phyloP scores from a whole-genome alignment of 2,888 invertebrate species.

The Blera fallax region DNA sequence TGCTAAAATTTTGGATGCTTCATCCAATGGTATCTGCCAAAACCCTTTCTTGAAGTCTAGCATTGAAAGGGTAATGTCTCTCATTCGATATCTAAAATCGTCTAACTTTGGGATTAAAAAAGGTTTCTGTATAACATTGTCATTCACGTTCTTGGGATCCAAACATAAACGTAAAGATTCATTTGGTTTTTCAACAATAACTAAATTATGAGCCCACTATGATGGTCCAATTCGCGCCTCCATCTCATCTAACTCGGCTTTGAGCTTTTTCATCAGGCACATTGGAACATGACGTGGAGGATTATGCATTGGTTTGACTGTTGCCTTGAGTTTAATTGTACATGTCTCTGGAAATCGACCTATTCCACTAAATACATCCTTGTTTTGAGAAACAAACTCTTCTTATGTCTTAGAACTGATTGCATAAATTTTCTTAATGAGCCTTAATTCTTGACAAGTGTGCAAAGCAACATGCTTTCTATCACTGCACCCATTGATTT shows the following conservation, averaged over 20 bases:
- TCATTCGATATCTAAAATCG: background rate
- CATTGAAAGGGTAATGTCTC: slow-evolving; percentile 18
- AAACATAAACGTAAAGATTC: slow-evolving; percentile 1
- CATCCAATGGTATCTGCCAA: no score
- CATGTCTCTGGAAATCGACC: slow-evolving; percentile 35
- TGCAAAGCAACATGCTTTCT: background rate
- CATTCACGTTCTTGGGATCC: slow-evolving; percentile 30
- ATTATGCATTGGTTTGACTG: background rate
- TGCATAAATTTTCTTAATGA: no score
- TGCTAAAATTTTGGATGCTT: background rate
- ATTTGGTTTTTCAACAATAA: slow-evolving; percentile 40
- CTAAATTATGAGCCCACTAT: slow-evolving; percentile 46
- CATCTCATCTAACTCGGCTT: slow-evolving; percentile 53
- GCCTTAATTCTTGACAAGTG: background rate
- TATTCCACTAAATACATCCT: slow-evolving; percentile 57
- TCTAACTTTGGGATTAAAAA: slow-evolving; percentile 22
- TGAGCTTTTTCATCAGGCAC: no score
- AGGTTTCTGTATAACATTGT: slow-evolving; percentile 27
- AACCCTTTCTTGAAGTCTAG: no score
- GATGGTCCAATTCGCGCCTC: slow-evolving; percentile 36
- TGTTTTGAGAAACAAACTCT: slow-evolving; percentile 5
- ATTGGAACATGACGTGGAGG: slow-evolving; percentile 69
- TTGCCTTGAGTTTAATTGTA: slow-evolving; percentile 16
- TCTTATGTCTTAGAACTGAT: background rate
- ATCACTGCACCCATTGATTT: background rate